Base-by-base conservation (phyloP, 2,113 vertebrate genomes). In the Oxyura jamaicensis region DNA sequence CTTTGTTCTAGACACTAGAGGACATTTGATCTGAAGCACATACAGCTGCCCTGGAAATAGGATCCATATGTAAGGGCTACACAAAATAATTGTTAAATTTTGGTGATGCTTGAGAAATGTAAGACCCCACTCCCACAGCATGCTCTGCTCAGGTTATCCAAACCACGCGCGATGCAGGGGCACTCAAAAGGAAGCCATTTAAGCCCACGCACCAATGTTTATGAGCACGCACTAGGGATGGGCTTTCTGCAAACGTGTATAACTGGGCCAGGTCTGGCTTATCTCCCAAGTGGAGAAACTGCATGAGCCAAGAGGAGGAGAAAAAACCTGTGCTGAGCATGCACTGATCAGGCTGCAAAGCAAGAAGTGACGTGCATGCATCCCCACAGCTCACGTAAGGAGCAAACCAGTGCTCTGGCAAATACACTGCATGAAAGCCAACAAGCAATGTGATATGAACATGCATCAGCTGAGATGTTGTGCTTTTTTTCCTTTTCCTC, bases 71-170 rank as follows among this genome's bases (percentile, higher is more conserved):
- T 35, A 8, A 3, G 29, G 23, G 50, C 55, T 13, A 36, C n/a
- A 31, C 5, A 41, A n/a, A 83, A 53, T 3, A 65, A 39, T 0
- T 41, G 50, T 8, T n/a, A 15, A 4, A 56, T 75, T 68, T 77
- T 44, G 50, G 11, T 71, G 63, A 23, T 13, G 5, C 13, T 58
- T 83, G 36, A 66, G 44, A 31, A 9, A 17, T 0, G 0, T 0
- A 56, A 59, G 28, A 29, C 26, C 23, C 18, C 56, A 6, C 6
- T 12, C 39, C 39, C 8, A 3, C 2, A 28, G 80, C 22, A 48
- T 55, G 36, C 78, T 52, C 62, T 33, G 35, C 39, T 23, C 28
- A 15, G 25, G 8, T 72, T 90, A n/a, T 31, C 17, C 46, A 63
- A 65, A 75, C 28, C 21, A 87, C 23, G 15, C 0, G 7, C 2